These are phyloP conservation scores for Salticus scenicus DNA, from an alignment of 2,888 invertebrate species.

Conservation along the genomic window DNA sequence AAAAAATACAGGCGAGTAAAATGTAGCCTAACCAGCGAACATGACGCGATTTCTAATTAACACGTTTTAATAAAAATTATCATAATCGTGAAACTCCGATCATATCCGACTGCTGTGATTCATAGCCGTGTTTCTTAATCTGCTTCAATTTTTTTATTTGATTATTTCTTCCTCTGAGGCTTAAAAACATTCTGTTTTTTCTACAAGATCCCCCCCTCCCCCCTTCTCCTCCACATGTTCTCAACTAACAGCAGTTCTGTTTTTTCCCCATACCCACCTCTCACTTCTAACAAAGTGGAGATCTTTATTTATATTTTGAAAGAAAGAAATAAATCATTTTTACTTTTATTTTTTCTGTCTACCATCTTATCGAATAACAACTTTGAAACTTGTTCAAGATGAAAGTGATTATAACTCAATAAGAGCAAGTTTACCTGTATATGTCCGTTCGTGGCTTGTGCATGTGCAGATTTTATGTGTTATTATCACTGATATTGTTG, in stretches of 20 bases:
- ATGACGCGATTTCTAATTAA: slow-evolving; percentile 67
- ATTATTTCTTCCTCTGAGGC: not conserved
- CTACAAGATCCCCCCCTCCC: not conserved
- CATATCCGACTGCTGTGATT: slow-evolving; percentile 47
- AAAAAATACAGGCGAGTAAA: slow-evolving; percentile 5
- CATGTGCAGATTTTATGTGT: slow-evolving; percentile 10
- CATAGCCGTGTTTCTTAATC: slow-evolving; percentile 33
- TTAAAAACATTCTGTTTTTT: not conserved
- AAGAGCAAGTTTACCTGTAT: slow-evolving; percentile 41
- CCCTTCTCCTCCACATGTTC: not conserved
- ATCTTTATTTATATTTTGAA: slow-evolving; percentile 50
- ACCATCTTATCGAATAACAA: not conserved
- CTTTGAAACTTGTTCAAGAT: slow-evolving; percentile 37
- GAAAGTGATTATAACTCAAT: slow-evolving; percentile 60
- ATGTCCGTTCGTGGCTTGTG: not conserved
- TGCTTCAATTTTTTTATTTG: slow-evolving; percentile 7
- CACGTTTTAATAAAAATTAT: slow-evolving; percentile 55
- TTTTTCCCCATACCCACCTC: not conserved
- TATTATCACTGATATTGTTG: slow-evolving; percentile 8
- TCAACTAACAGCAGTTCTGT: not conserved
- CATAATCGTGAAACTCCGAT: slow-evolving; percentile 50
- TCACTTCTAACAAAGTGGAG: slow-evolving; percentile 1
- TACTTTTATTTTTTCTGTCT: slow-evolving; percentile 3
- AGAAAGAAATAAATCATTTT: slow-evolving; percentile 54
- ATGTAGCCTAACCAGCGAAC: slow-evolving; percentile 22